Percentiles rank a stretch among this genome's conserved stretches.
Conservation (phyloP, 1,140 invertebrate species). For the Drosophila novamexicana region DNA sequence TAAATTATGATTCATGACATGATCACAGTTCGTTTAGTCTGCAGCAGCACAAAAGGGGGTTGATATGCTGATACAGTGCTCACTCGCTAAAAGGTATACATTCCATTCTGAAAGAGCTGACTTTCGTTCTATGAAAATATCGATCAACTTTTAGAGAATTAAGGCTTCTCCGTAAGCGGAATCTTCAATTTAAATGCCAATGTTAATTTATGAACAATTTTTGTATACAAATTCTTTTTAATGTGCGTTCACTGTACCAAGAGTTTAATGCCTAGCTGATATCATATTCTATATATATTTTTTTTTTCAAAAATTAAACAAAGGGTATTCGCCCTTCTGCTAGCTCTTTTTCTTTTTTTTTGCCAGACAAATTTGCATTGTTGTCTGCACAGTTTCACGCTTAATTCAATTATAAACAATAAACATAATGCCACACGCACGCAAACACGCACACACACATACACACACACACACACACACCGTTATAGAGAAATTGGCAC, state of each 20-base stretch:
- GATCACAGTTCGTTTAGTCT: not conserved
- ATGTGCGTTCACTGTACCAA: not conserved
- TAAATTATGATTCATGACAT: conserved; percentile 24
- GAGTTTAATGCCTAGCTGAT: not conserved
- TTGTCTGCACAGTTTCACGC: conserved; percentile 63
- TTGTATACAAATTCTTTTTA: not conserved
- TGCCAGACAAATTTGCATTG: conserved; percentile 30
- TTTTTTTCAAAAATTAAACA: not conserved
- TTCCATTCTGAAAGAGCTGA: too few relatives aligned
- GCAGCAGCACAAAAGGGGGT: not conserved
- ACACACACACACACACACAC: conserved; percentile 1
- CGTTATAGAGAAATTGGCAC: conserved; percentile 61
- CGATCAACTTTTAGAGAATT: too few relatives aligned
- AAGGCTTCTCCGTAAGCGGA: too few relatives aligned
- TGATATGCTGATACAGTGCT: not conserved
- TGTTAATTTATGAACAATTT: too few relatives aligned
- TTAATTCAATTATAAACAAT: conserved; percentile 81
- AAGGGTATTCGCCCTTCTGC: conserved; percentile 20
- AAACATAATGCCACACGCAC: conserved; percentile 57
- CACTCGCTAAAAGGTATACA: not conserved
- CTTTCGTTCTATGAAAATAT: too few relatives aligned
- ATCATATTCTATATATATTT: not conserved
- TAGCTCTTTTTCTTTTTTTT: conserved; percentile 4
- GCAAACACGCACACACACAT: conserved; percentile 26
- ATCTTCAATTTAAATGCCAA: too few relatives aligned